Evolutionary conservation across 2,797 vertebrate species (phyloP), one percentile per base, ranked within the genome.

Genomic region (Molothrus ater): DNA sequence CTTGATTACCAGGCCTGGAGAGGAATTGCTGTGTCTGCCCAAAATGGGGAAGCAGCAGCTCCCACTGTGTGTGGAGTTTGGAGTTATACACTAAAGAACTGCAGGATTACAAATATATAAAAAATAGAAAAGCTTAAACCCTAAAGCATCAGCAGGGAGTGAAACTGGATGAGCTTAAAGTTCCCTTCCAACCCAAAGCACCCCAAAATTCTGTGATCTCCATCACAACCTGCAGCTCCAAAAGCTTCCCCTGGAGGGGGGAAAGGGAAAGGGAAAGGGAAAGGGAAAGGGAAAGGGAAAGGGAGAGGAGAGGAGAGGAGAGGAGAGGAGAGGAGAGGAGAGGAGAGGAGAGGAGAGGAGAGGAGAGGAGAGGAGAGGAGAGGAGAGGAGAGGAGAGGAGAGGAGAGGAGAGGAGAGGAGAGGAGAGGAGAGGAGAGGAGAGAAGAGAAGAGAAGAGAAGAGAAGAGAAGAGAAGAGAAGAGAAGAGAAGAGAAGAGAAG

Each of bases 41-140:
- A 9, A 43, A 78, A 6, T 43, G 74, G 38, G 32, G 2, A 7
- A 64, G 74, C 48, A 78, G 60, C 74, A 64, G 48, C 74, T 64
- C 25, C 1, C 74, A 18, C 31, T 64, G 48, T 1, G 2, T 17
- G 3, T 53, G 48, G 60, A 9, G 16, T 54, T 43, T 53, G 2
- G 48, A 54, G 38, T 31, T 12, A 0, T 0, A 2, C 40, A 45
- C 74, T 36, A 10, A 45, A 36, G 26, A 54, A 36, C 0, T 45
- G 6, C 61, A 65, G 61, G 50, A 0, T 25, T 31, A 65, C 26
- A 36, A 65, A 45, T 6, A 15, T 0, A 15, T 65, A 15, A 8
- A 65, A 9, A 79, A 54, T 13, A 16, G 1, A 79, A 54, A 65
- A 79, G 17, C 20, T 31, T 0, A 79, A 65, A 54, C 31, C 32